A percentile compares a stretch with the other conserved stretches of the same genome.
These are phyloP conservation scores for Diaprepes abbreviatus DNA, from an alignment of 2,888 invertebrate genomes.

Conservation along the genomic window DNA sequence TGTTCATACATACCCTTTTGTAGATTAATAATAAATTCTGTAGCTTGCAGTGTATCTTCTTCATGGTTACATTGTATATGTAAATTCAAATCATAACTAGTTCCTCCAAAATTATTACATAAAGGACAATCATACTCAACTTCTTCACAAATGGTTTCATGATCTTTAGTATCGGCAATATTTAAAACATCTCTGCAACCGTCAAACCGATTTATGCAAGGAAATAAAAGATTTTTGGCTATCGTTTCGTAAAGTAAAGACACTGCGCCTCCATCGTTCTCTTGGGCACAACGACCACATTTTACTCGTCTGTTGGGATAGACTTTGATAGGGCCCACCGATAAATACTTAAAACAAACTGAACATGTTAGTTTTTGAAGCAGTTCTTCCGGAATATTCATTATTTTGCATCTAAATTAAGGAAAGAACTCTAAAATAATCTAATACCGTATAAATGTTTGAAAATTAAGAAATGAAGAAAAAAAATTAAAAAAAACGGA, in stretches of 20 bases:
- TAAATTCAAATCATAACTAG: background rate
- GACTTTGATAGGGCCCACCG: constrained; percentile 4
- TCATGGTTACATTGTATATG: background rate
- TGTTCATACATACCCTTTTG: background rate
- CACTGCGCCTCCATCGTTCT: background rate
- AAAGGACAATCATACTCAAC: background rate
- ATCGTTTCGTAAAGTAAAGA: background rate
- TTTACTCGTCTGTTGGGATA: constrained; percentile 6
- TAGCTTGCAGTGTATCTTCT: background rate
- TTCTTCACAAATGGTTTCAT: background rate
- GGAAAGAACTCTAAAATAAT: too few relatives aligned
- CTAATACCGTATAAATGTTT: too few relatives aligned
- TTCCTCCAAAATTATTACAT: background rate
- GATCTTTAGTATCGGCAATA: background rate
- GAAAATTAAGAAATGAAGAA: too few relatives aligned
- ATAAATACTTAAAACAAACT: constrained; percentile 6
- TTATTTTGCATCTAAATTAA: background rate
- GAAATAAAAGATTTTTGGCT: constrained; percentile 1
- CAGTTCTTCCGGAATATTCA: background rate
- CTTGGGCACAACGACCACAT: background rate
- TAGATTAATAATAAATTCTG: background rate
- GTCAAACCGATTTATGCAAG: constrained; percentile 10
- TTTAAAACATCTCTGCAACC: background rate
- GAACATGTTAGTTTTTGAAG: background rate
- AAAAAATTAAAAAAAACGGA: too few relatives aligned